Base-by-base conservation (phyloP, 2,113 vertebrate genomes). In the Archocentrus centrarchus region DNA sequence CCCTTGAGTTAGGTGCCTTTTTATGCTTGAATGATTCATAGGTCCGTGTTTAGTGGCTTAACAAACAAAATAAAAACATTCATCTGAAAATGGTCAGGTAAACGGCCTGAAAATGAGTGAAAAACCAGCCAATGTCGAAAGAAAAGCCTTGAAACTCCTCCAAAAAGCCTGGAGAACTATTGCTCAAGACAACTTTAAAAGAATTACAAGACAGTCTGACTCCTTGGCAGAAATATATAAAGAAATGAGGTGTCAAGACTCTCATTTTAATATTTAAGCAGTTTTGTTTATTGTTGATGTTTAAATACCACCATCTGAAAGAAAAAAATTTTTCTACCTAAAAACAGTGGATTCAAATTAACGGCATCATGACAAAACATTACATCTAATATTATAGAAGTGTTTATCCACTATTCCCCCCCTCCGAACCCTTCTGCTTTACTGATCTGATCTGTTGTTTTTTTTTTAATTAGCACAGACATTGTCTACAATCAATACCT, bases 11-110 rank as follows among this genome's bases (percentile, higher is more conserved):
- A 50, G 44, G 66, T 47, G 7, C 18, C 20, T 70, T 32, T 70
- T 60, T 63, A 53, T 70, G 44, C 66, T 70, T 70, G 66, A 70
- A 70, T 70, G 50, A 53, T 70, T 70, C 66, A 70, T 20, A 53
- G 17, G 64, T 68, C 64, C 17, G 41, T 68, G 64, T 47, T 68
- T 18, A 27, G 64, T 47, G 17, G 41, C 22, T 68, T 47, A 27
- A 18, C 63, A 47, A 47, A 70, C 41, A 70, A 63, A 70, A 20
- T 37, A 44, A 10, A 70, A 70, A 70, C 15, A 70, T 11, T 70
- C 27, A 24, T 70, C 39, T 68, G 44, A 47, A 68, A 47, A 68
- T 27, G 4, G 41, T 14, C 24, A 27, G 2, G 24, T 53, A 50
- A 24, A 70, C 5, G 44, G 17, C 50, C 44, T 30, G 24, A 10